phyloP scores from a whole-genome alignment of 92 coral and sea anemone species.

The Scolanthus callimorphus region DNA sequence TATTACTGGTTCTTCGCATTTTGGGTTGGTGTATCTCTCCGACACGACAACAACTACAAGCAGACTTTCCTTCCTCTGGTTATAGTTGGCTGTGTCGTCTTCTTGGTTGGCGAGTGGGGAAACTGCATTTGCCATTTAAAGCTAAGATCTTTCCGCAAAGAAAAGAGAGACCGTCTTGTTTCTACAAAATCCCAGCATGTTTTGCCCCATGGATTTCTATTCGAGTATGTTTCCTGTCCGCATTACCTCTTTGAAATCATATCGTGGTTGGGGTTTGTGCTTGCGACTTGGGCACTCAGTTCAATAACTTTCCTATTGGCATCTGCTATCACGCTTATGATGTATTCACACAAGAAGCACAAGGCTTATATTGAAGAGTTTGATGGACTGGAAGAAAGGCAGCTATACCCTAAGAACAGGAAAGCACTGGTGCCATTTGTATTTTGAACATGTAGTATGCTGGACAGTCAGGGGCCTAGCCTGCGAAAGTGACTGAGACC shows the following conservation, averaged over 20 bases:
- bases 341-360: constrained; percentile 66
- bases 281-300: constrained; percentile 57
- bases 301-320: constrained; percentile 69
- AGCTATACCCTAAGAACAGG: constrained; percentile 65
- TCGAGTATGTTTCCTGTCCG: constrained; percentile 69
- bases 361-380: constrained; percentile 56
- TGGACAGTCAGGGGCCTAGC: too few species aligned
- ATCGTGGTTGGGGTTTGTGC: constrained; percentile 73
- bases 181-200: constrained; percentile 65
- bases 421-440: constrained; percentile 68
- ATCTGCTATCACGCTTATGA: constrained; percentile 55
- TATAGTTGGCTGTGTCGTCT: constrained; percentile 45
- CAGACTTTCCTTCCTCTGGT: constrained; percentile 56
- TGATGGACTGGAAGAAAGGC: constrained; percentile 64
- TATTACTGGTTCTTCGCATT: constrained; percentile 85
- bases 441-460: too few species aligned
- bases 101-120: constrained; percentile 65
- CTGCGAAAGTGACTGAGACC: too few species aligned
- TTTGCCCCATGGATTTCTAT: constrained; percentile 67
- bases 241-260: constrained; percentile 72
- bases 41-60: constrained; percentile 63
- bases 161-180: constrained; percentile 31
- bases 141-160: constrained; percentile 56
- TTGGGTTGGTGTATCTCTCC: constrained; percentile 68
- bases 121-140: constrained; percentile 65